Percentiles rank a stretch among this genome's conserved stretches.
Evolutionary conservation across 2,888 invertebrate species (phyloP).

Genomic region (Ashinkailepas kermadecensis): DNA sequence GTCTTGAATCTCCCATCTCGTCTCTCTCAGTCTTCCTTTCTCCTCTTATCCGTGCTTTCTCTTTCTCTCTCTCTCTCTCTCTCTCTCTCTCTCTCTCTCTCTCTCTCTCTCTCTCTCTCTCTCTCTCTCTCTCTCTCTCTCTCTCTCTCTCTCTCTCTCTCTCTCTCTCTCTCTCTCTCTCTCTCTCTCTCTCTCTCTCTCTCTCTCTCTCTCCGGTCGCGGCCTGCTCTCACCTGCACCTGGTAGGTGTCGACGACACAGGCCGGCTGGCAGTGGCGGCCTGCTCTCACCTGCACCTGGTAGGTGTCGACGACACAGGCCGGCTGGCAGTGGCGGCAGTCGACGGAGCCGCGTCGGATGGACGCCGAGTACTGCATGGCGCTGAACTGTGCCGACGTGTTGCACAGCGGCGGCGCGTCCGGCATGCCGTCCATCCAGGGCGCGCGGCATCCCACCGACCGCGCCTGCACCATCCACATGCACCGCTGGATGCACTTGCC

Average conservation of each 20-base stretch:
- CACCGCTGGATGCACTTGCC: not conserved
- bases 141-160: constrained; percentile 24
- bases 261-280: not conserved
- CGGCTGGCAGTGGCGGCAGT: not conserved
- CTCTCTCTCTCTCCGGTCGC: constrained; percentile 18
- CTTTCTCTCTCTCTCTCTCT: too few relatives aligned
- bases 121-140: too few relatives aligned
- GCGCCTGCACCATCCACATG: not conserved
- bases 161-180: constrained; percentile 24
- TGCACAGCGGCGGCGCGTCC: not conserved
- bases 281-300: constrained; percentile 4
- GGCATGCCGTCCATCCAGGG: not conserved
- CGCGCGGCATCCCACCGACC: not conserved
- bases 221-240: constrained; percentile 1
- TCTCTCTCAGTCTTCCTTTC: too few relatives aligned
- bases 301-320: not conserved
- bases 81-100: too few relatives aligned
- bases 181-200: not conserved
- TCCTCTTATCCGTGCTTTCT: too few relatives aligned
- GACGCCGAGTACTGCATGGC: not conserved
- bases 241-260: not conserved
- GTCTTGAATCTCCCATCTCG: too few relatives aligned
- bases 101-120: too few relatives aligned
- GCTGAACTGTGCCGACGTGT: not conserved
- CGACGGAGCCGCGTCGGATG: not conserved